Evolutionary conservation across 1,140 invertebrate species (phyloP).

Genomic region (Zaprionus inermis): DNA sequence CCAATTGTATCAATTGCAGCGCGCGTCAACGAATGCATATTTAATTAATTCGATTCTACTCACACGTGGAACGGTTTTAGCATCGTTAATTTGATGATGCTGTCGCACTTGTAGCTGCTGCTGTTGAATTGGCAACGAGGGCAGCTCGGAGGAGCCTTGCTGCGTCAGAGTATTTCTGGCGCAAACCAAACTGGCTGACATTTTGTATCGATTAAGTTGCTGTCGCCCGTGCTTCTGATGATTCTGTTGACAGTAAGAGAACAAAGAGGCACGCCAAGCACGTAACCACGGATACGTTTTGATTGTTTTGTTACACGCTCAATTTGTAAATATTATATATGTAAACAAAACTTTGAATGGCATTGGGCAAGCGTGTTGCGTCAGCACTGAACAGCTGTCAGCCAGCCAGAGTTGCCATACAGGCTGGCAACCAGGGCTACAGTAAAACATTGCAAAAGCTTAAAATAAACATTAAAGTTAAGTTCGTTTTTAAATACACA

Average conservation of each 20-base stretch:
- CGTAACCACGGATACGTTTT: constrained; percentile 14
- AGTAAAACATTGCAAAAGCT: background rate
- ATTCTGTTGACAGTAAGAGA: background rate
- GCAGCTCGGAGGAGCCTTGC: constrained; percentile 4
- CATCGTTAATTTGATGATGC: constrained; percentile 9
- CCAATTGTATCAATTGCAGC: background rate
- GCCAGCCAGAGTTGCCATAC: constrained; percentile 14
- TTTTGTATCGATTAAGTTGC: background rate
- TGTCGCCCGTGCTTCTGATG: constrained; percentile 3
- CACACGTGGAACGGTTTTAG: background rate
- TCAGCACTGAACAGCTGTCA: constrained; percentile 26
- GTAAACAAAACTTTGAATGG: constrained; percentile 3
- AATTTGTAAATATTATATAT: constrained; percentile 8
- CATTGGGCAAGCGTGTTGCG: background rate
- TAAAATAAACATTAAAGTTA: too few relatives aligned
- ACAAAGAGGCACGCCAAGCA: background rate
- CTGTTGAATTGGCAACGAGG: constrained; percentile 12
- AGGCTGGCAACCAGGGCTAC: constrained; percentile 15
- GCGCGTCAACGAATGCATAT: background rate
- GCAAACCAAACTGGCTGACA: constrained; percentile 8
- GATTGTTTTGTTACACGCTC: background rate
- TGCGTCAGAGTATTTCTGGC: background rate
- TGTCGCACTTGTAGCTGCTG: constrained; percentile 29
- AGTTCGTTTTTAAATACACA: background rate
- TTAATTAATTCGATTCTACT: constrained; percentile 9